Base-by-base conservation (phyloP, 1,140 invertebrate genomes). In the Wiebesia pumilae region DNA sequence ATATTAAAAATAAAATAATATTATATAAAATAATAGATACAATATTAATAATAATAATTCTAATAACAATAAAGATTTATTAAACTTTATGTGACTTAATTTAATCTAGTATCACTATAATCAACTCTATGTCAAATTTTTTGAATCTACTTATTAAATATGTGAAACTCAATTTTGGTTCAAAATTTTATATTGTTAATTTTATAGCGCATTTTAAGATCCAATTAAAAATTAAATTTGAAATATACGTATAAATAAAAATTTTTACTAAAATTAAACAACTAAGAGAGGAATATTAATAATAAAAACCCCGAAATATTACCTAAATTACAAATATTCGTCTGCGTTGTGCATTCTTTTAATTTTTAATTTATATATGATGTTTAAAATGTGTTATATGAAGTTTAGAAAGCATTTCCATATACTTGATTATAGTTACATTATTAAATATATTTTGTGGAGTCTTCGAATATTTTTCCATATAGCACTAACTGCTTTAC, bases 361-460 rank as follows among this genome's bases (percentile, higher is more conserved):
- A 47, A 6, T 30, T 30, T 30, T 67, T 67, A 21, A 30, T 67
- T n/a, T n/a, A 30, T 67, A 30, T 67, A 67, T 21, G n/a, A 67
- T 71, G 35, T 65, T 65, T n/a, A n/a, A 65, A 65, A n/a, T 30
- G 1, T 35, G 35, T 38, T 7, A 19, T 71, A 12, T 38, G 3
- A 35, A 38, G 33, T 1, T 38, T 19, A 3, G 3, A 27, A 71
- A 38, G 30, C 19, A 7, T 65, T 65, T 30, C 0, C 27, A 73
- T 40, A 24, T 40, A 4, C 65, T 69, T 69, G 30, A 69, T 1
- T 10, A 69, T 16, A 1, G 33, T 35, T 9, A 69, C 3, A 35
- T 2, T 1, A 69, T 33, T 43, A 75, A 80, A 69, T 77, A 86
- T 86, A 81, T 80, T 86, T 82, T 83, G 40, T 12, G 33, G 58